These are phyloP conservation scores for Orcinus orca DNA, from an alignment of 2,113 vertebrate genomes.

Conservation along the genomic window DNA sequence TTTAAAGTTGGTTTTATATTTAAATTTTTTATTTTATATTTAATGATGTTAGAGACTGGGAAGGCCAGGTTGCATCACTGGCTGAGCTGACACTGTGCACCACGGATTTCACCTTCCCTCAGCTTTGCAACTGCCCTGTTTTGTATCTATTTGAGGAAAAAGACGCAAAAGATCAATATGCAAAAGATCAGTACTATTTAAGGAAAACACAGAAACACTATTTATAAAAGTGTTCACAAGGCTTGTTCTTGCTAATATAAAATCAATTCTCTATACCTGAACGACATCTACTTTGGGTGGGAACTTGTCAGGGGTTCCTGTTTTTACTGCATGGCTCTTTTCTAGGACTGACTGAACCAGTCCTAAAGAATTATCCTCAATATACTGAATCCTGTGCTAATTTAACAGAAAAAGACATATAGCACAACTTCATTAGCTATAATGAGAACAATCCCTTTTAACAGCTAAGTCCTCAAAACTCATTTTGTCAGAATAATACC, in stretches of 20 bases:
- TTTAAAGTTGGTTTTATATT: background rate
- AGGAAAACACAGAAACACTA: background rate
- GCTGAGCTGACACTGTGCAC: background rate
- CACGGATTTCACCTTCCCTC: background rate
- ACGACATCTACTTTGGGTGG: background rate
- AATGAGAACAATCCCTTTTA: background rate
- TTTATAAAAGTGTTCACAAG: background rate
- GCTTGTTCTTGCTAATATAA: background rate
- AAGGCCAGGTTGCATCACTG: background rate
- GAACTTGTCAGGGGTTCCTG: background rate
- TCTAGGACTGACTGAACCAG: background rate
- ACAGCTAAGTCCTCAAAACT: background rate
- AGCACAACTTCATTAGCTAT: background rate
- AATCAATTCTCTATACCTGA: background rate
- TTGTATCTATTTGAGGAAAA: background rate
- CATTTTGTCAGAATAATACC: background rate
- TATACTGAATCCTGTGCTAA: background rate
- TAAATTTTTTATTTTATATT: background rate
- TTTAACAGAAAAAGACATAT: background rate
- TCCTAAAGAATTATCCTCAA: background rate
- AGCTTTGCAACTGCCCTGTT: background rate
- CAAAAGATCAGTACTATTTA: background rate
- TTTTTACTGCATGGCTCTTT: background rate
- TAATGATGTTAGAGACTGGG: background rate
- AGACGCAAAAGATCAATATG: background rate